Evolutionary conservation across 2,888 invertebrate species (phyloP).

Genomic region (Chrysopilus asiliformis): DNA sequence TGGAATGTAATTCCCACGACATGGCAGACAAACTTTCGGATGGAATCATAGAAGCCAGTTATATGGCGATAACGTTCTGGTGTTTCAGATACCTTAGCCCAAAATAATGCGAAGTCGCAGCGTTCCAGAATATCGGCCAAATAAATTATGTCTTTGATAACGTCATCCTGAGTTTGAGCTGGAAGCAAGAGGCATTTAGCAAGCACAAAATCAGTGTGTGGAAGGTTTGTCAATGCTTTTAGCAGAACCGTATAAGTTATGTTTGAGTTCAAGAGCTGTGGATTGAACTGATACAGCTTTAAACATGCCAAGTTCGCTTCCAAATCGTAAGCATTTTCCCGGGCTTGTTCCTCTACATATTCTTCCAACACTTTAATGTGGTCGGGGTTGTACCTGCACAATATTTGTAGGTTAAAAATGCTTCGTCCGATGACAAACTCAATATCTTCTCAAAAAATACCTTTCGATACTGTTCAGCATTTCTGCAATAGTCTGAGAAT

Average conservation of each 20-base stretch:
- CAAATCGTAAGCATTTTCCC: conserved; percentile 88
- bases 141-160: conserved; percentile 77
- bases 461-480: conserved; percentile 88
- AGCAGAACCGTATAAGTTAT: conserved; percentile 82
- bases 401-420: no score
- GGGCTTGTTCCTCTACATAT: conserved; percentile 86
- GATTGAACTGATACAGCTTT: conserved; percentile 95
- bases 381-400: conserved; percentile 85
- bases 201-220: conserved; percentile 93
- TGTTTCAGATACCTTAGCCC: conserved; percentile 65
- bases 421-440: no score
- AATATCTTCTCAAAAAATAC: conserved; percentile 45
- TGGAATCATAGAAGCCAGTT: conserved; percentile 85
- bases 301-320: conserved; percentile 95
- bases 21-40: conserved; percentile 92
- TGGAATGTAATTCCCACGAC: conserved; percentile 96
- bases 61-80: conserved; percentile 66
- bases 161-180: conserved; percentile 64
- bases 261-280: conserved; percentile 66
- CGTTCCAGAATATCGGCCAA: conserved; percentile 84
- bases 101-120: conserved; percentile 84
- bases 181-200: conserved; percentile 93
- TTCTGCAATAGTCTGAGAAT: conserved; percentile 53
- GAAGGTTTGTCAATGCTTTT: conserved; percentile 92
- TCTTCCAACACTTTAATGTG: conserved; percentile 80